Base-by-base conservation (phyloP, 2,888 invertebrate genomes). In the Leucoptera coffeella region DNA sequence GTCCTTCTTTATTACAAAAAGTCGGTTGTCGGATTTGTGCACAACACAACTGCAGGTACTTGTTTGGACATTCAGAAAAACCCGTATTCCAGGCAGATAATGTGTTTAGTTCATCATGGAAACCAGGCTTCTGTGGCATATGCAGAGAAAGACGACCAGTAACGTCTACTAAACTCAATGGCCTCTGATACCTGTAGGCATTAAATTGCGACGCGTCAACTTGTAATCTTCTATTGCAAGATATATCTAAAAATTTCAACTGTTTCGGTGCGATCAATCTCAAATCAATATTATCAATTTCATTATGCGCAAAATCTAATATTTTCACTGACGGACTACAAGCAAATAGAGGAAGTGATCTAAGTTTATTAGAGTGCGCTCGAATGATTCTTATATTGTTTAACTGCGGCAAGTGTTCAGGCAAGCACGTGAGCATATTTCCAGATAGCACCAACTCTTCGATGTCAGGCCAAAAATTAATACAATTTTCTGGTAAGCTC, bases 371-470 rank as follows among this genome's bases (percentile, higher is more conserved):
- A 1, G 88, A 88, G 55, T 90, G 90, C 4, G 89, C 81, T 39
- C 89, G 73, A 26, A 91, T 64, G 10, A 89, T 79, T 38, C 77
- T 74, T 14, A 91, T 69, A 43, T 83, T 81, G 32, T 76, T 76
- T 28, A 89, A 51, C 35, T 76, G 75, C 8, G 83, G 80, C 31
- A 89, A 74, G 45, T 81, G 82, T 37, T 85, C 83, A 1, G 90
- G 89, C 28, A 90, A 64, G 41, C 76, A 77, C 17, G 81, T 73
- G 27, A 91, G 64, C 43, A 81, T 77, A 46, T 91, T 91, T 15
- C 90, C 90, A 2, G 89, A 89, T 24, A 90, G 44, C 2, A 89
- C 80, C 15, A 91, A 51, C 44, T 89, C 89, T 58, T 90, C 88
- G 35, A 90, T 69, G 37, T 85, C 82, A 2, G 75, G 72, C 88